phyloP scores from a whole-genome alignment of 2,113 vertebrate species.

The Thalassoma bifasciatum region DNA sequence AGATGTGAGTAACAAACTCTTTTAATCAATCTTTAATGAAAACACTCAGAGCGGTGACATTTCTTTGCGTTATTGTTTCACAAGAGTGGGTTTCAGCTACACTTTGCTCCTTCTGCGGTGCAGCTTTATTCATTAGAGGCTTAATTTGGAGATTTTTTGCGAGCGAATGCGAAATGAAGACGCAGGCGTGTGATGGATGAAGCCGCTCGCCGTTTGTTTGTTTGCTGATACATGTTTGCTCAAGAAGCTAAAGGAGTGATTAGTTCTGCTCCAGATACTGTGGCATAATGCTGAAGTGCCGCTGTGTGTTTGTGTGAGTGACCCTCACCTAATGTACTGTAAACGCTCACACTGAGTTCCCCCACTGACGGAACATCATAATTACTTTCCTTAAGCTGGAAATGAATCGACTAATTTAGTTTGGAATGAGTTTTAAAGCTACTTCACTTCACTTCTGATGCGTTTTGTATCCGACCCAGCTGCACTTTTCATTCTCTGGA shows the following conservation, averaged over 20 bases:
- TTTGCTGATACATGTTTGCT: conserved; percentile 40
- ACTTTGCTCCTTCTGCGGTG: no score
- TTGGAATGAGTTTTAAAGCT: conserved; percentile 1
- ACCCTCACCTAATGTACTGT: conserved; percentile 12
- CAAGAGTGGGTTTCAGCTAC: not conserved
- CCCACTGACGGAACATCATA: not conserved
- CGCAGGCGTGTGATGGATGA: conserved; percentile 1
- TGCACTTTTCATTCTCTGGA: not conserved
- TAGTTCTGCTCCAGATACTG: conserved; percentile 73
- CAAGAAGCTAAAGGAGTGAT: conserved; percentile 52
- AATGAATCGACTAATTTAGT: conserved; percentile 42
- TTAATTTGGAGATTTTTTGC: no score
- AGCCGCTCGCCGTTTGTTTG: conserved; percentile 6
- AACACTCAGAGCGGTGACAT: not conserved
- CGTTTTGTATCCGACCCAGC: not conserved
- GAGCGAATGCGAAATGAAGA: no score
- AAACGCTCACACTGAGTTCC: conserved; percentile 10
- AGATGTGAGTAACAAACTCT: conserved; percentile 7
- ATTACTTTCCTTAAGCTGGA: conserved; percentile 11
- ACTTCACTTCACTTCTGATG: not conserved
- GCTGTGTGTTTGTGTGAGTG: conserved; percentile 3
- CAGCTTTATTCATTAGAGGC: no score
- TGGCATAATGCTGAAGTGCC: conserved; percentile 53
- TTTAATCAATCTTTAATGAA: conserved; percentile 18
- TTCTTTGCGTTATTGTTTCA: conserved; percentile 13